Base-by-base conservation (phyloP, 2,888 invertebrate genomes). In the Scaptomyza parva region DNA sequence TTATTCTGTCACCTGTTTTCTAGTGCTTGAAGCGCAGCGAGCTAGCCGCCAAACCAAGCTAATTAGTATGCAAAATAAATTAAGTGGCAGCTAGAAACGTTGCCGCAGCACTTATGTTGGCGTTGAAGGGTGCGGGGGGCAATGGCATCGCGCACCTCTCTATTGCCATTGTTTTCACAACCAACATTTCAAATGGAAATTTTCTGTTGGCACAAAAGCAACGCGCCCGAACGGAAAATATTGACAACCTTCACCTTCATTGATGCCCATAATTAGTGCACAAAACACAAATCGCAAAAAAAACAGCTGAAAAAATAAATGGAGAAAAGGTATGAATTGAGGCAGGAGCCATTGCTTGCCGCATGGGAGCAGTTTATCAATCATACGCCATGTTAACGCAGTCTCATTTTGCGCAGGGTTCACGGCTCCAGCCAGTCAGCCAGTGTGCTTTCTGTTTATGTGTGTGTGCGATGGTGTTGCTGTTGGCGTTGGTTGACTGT, bases 161-260 rank as follows among this genome's bases (percentile, higher is more conserved):
- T 20, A 26, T 12, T 22, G 14, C 41, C 60, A 81, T 84, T 80
- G 80, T 80, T 75, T 55, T 64, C 53, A 26, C 78, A 85, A 75
- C 85, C 78, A 78, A 66, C 78, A 86, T 83, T 78, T 75, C 69
- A 68, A 86, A 82, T 76, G 84, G 66, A 78, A 80, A 73, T 79
- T 68, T 64, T 28, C 18, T 37, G 14, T 17, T 37, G 44, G 54
- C 50, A 76, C 47, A 44, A 63, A 65, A 55, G 67, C 64, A 12
- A 50, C 43, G 63, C 66, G 63, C 53, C 37, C 43, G 59, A 54
- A 69, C 68, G 55, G 68, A 54, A 76, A 85, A 86, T 88, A 88
- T 84, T 88, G 88, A 78, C 78, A 84, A 84, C 88, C 84, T 84
- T 84, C 88, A 84, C 88, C 84, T 84, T 84, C 86, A 84, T 76